phyloP scores from a whole-genome alignment of 35 echinoderm and acorn worm species.

The Stichopus chloronotus region DNA sequence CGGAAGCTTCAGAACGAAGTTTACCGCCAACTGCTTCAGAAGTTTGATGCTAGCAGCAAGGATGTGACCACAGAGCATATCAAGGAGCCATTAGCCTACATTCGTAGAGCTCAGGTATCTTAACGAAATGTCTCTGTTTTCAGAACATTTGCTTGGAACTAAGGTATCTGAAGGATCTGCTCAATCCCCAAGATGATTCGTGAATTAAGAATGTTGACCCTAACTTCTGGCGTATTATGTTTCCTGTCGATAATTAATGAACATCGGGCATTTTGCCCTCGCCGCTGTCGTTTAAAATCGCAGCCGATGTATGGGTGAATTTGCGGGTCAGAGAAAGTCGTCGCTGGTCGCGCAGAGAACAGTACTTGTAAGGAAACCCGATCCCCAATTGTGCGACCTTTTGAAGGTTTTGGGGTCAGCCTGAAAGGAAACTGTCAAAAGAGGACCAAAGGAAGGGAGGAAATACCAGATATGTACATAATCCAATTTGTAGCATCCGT shows the following conservation, averaged over 20 bases:
- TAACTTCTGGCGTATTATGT: constrained; percentile 17
- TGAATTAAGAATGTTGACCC: constrained; percentile 12
- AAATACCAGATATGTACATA: not conserved
- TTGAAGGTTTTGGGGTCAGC: constrained; percentile 3
- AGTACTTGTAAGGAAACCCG: not conserved
- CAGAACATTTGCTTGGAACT: constrained; percentile 10
- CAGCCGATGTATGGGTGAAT: not conserved
- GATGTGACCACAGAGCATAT: constrained; percentile 67
- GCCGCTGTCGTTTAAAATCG: not conserved
- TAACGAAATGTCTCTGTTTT: not conserved
- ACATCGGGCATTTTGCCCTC: not conserved
- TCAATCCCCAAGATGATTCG: constrained; percentile 17
- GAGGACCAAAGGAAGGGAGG: not conserved
- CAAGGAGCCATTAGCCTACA: constrained; percentile 93
- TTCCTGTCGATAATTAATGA: not conserved
- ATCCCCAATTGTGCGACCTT: not conserved
- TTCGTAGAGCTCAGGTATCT: constrained; percentile 92
- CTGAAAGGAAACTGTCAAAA: not conserved
- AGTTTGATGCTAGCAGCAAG: constrained; percentile 56
- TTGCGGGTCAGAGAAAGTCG: not conserved
- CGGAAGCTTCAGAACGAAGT: constrained; percentile 89
- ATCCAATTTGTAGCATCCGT: no score
- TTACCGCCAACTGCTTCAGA: constrained; percentile 72
- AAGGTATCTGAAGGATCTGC: not conserved
- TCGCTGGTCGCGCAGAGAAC: not conserved